Percentiles rank a stretch among this genome's conserved stretches.
phyloP scores from a whole-genome alignment of 2,797 vertebrate species.

The Austrolebias charrua region DNA sequence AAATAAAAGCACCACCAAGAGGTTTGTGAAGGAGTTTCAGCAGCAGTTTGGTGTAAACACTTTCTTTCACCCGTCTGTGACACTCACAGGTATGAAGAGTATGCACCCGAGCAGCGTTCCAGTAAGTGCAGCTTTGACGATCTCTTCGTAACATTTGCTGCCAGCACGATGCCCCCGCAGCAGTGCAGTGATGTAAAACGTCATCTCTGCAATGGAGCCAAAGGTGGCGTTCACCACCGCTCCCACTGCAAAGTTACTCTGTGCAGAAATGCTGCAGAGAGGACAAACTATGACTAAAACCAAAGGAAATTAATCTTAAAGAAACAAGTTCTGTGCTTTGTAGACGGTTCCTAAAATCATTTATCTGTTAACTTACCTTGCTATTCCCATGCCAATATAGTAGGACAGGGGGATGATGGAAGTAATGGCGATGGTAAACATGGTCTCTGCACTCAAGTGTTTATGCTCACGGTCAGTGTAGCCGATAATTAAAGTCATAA shows the following conservation, averaged over 20 bases:
- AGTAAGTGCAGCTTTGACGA: slow-evolving; percentile 86
- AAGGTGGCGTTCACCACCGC: slow-evolving; percentile 91
- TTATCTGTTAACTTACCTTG: slow-evolving; percentile 77
- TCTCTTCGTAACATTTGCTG: slow-evolving; percentile 86
- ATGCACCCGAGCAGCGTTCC: slow-evolving; percentile 89
- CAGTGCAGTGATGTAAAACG: slow-evolving; percentile 90
- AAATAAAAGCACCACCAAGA: background rate
- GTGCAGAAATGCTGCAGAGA: slow-evolving; percentile 84
- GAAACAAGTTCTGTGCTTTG: background rate
- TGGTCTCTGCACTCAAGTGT: slow-evolving; percentile 74
- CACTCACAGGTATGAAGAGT: slow-evolving; percentile 86
- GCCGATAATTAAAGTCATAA: slow-evolving; percentile 82
- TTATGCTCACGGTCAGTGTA: slow-evolving; percentile 79
- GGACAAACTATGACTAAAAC: background rate
- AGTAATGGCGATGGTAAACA: slow-evolving; percentile 83
- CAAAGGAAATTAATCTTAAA: background rate
- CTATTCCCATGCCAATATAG: slow-evolving; percentile 92
- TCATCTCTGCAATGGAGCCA: slow-evolving; percentile 89
- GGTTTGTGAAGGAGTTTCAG: background rate
- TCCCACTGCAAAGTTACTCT: slow-evolving; percentile 89
- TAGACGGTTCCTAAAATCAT: no score
- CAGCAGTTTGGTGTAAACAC: background rate
- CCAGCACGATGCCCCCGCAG: slow-evolving; percentile 80
- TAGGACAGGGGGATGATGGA: slow-evolving; percentile 91
- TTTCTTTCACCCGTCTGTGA: background rate